These are phyloP conservation scores for Margarornis squamiger DNA, from an alignment of 2,797 vertebrate genomes.

Conservation along the genomic window DNA sequence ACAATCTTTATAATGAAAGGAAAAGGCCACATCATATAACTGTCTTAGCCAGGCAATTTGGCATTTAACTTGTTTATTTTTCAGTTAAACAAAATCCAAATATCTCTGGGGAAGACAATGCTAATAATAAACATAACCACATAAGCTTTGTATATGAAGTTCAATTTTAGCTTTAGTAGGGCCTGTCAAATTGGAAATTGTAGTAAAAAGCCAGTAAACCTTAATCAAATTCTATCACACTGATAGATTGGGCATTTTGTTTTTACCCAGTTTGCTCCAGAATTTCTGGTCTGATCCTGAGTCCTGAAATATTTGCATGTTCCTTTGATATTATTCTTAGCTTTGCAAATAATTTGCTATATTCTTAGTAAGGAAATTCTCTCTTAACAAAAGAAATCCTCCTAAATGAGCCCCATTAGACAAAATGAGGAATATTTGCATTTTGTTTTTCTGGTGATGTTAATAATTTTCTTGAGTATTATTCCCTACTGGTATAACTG, in stretches of 20 bases:
- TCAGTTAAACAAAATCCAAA: constrained; percentile 69
- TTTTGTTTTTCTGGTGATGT: background rate
- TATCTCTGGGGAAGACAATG: constrained; percentile 66
- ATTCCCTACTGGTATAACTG: background rate
- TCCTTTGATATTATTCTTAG: background rate
- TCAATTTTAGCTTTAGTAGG: constrained; percentile 67
- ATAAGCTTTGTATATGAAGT: constrained; percentile 62
- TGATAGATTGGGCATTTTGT: constrained; percentile 1
- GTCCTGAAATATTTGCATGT: background rate
- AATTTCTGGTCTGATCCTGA: background rate
- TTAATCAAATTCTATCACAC: constrained; percentile 64
- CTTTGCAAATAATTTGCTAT: background rate
- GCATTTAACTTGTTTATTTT: constrained; percentile 67
- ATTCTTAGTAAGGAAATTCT: constrained; percentile 1
- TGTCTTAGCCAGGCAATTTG: constrained; percentile 32
- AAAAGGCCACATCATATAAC: constrained; percentile 62
- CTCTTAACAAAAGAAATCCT: constrained; percentile 1
- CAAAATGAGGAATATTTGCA: background rate
- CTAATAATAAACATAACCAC: constrained; percentile 64
- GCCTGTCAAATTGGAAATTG: constrained; percentile 60
- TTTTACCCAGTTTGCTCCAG: constrained; percentile 33
- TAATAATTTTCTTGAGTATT: background rate
- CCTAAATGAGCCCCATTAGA: background rate
- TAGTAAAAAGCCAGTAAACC: constrained; percentile 58
- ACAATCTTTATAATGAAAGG: constrained; percentile 56